Evolutionary conservation across 2,888 invertebrate genomes (phyloP).

Genomic region (Prosapia bicincta): DNA sequence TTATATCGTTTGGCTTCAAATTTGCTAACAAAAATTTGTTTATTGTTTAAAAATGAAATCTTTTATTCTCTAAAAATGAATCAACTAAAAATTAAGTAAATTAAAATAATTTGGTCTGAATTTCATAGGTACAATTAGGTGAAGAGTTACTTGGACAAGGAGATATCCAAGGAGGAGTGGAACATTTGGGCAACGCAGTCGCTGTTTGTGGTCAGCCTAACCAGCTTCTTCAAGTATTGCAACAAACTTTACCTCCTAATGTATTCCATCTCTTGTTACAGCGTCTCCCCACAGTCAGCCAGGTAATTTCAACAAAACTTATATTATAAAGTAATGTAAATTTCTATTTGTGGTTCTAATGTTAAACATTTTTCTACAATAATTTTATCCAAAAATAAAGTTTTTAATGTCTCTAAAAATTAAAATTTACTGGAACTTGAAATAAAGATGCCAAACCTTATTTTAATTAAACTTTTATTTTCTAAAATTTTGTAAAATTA

Average conservation of each 20-base stretch:
- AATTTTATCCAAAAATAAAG: too few species aligned
- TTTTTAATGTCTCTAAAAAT: too few species aligned
- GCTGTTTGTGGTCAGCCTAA: slow-evolving; percentile 95
- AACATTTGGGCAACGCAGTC: slow-evolving; percentile 96
- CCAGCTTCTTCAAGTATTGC: slow-evolving; percentile 82
- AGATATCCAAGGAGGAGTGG: slow-evolving; percentile 85
- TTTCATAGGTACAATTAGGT: slow-evolving; percentile 79
- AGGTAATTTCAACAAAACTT: slow-evolving; percentile 45
- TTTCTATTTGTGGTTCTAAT: too few species aligned
- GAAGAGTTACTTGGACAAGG: slow-evolving; percentile 87
- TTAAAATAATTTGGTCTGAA: neutral
- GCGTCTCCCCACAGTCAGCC: slow-evolving; percentile 65
- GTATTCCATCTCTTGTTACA: slow-evolving; percentile 88
- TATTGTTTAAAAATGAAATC: too few species aligned
- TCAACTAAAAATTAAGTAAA: neutral
- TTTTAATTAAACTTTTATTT: too few species aligned
- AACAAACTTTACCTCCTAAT: slow-evolving; percentile 93
- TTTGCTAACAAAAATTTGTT: too few species aligned
- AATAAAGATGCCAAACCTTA: too few species aligned
- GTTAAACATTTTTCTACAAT: too few species aligned
- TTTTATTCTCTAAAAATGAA: too few species aligned
- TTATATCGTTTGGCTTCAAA: too few species aligned
- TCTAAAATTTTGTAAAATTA: too few species aligned
- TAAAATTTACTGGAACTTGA: too few species aligned
- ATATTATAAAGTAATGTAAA: neutral